Percentiles rank a stretch among this genome's conserved stretches.
These are phyloP conservation scores for Scomber japonicus DNA, from an alignment of 2,113 vertebrate species.

Conservation along the genomic window DNA sequence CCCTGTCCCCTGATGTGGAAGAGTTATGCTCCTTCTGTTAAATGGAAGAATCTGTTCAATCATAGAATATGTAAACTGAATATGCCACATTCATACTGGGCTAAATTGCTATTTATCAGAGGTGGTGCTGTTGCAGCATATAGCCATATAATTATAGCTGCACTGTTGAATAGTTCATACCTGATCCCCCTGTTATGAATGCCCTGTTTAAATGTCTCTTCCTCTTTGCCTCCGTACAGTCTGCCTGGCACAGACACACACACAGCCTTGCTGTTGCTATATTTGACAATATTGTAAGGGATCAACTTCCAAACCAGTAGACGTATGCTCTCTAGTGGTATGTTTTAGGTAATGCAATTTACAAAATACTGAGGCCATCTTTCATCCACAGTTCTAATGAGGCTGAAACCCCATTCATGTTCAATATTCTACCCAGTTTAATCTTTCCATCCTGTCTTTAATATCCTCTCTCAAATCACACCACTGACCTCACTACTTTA, in stretches of 20 bases:
- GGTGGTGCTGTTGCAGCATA: constrained; percentile 1
- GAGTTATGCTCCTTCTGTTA: neutral
- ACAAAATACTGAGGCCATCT: neutral
- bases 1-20: constrained; percentile 33
- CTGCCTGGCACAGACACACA: neutral
- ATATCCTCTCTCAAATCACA: neutral
- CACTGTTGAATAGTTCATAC: constrained; percentile 20
- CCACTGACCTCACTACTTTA: neutral
- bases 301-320: constrained; percentile 18
- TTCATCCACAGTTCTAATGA: neutral
- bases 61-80: constrained; percentile 4
- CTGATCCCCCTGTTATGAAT: constrained; percentile 34
- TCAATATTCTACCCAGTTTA: neutral
- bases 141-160: constrained; percentile 23
- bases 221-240: constrained; percentile 13
- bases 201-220: constrained; percentile 16
- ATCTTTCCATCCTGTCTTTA: neutral
- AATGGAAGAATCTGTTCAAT: constrained; percentile 2
- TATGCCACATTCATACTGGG: neutral
- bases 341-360: constrained; percentile 1
- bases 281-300: neutral
- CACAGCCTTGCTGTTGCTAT: neutral
- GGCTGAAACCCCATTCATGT: neutral
- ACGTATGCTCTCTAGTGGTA: constrained; percentile 47
- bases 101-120: constrained; percentile 16